Percentiles rank a stretch among this genome's conserved stretches.
Conservation (phyloP, 2,797 vertebrate species). For the Cichlasoma orientale region DNA sequence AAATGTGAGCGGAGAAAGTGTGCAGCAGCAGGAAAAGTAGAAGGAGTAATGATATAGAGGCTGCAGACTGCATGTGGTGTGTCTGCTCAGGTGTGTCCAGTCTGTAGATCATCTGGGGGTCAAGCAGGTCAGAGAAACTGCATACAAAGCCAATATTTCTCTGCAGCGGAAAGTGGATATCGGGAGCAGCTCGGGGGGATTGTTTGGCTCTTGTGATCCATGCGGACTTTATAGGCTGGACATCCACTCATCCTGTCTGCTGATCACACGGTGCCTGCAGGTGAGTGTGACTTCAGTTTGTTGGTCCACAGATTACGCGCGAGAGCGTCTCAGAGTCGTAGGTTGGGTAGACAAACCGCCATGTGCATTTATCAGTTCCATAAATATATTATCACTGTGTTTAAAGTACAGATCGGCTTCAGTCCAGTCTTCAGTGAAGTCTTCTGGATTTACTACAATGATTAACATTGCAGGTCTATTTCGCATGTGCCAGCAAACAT, state of each 20-base stretch:
- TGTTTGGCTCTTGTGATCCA: conserved; percentile 38
- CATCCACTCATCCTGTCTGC: conserved; percentile 22
- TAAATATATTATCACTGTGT: neutral
- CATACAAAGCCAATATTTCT: neutral
- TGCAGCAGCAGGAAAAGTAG: conserved; percentile 6
- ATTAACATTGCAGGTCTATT: neutral
- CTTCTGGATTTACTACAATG: neutral
- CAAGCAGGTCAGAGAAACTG: conserved; percentile 12
- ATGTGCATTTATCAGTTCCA: neutral
- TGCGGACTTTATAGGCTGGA: conserved; percentile 40
- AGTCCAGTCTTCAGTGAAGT: neutral
- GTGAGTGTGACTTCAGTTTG: conserved; percentile 53
- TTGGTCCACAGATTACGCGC: neutral
- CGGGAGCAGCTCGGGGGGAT: neutral
- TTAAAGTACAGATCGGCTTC: neutral
- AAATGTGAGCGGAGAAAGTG: conserved; percentile 46
- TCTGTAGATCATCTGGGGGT: conserved; percentile 22
- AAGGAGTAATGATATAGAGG: conserved; percentile 40
- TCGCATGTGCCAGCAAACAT: neutral
- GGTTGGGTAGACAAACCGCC: neutral
- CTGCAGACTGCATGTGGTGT: conserved; percentile 13
- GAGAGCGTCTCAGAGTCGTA: neutral
- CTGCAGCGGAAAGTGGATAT: conserved; percentile 19
- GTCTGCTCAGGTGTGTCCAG: conserved; percentile 52
- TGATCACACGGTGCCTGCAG: conserved; percentile 46